Evolutionary conservation across 2,888 invertebrate genomes (phyloP).

Genomic region (Thecocarcelia acutangulata): DNA sequence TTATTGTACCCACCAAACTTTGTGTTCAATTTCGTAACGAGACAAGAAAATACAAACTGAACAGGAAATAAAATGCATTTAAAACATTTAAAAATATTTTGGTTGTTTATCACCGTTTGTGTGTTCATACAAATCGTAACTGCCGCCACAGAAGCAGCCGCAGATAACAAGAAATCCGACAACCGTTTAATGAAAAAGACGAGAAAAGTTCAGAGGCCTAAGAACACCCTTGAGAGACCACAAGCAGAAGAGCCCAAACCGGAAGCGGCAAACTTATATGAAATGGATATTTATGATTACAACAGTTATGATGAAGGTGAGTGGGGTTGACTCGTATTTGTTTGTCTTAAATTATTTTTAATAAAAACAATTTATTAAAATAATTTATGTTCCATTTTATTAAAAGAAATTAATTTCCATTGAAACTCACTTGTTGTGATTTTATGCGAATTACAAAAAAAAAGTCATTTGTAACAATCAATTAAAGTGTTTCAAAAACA

Average conservation of each 20-base stretch:
- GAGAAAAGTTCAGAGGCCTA: slow-evolving; percentile 57
- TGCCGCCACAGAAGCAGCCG: slow-evolving; percentile 42
- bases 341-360: neutral
- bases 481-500: slow-evolving; percentile 24
- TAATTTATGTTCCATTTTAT: slow-evolving; percentile 10
- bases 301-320: slow-evolving; percentile 73
- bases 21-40: slow-evolving; percentile 40
- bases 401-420: neutral
- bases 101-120: slow-evolving; percentile 53
- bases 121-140: slow-evolving; percentile 55
- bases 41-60: slow-evolving; percentile 1
- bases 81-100: slow-evolving; percentile 64
- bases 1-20: slow-evolving; percentile 7
- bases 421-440: slow-evolving; percentile 17
- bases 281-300: slow-evolving; percentile 72
- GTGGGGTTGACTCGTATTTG: slow-evolving; percentile 69
- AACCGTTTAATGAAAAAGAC: slow-evolving; percentile 59
- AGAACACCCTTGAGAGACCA: slow-evolving; percentile 69
- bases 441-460: slow-evolving; percentile 17
- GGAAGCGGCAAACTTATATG: slow-evolving; percentile 71
- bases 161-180: neutral
- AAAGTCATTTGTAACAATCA: slow-evolving; percentile 44
- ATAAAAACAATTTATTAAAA: neutral
- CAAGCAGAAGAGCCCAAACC: slow-evolving; percentile 74
- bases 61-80: slow-evolving; percentile 62